These are phyloP conservation scores for Alaudala cheleensis DNA, from an alignment of 2,113 vertebrate genomes.

Conservation along the genomic window DNA sequence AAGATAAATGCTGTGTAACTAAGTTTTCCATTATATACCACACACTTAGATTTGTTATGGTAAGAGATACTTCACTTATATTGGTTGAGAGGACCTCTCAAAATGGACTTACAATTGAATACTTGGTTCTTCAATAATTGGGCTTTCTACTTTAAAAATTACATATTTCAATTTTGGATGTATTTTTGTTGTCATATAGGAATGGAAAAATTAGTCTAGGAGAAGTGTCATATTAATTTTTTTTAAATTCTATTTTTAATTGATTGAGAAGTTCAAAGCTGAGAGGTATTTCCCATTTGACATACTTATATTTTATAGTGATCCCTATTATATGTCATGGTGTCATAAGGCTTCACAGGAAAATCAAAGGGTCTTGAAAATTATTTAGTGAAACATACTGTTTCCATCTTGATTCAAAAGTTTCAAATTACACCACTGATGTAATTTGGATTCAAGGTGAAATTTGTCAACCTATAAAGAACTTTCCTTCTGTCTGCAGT, in stretches of 20 bases:
- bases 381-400: background rate
- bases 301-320: background rate
- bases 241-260: background rate
- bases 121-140: background rate
- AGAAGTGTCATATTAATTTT: background rate
- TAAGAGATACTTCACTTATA: background rate
- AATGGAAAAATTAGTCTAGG: accelerated
- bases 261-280: background rate
- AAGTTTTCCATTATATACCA: background rate
- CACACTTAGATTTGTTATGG: background rate
- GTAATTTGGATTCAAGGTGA: background rate
- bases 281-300: background rate
- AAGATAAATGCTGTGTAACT: background rate
- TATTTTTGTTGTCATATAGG: background rate
- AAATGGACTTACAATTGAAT: background rate
- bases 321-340: background rate
- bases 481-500: background rate
- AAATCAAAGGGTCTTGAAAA: background rate
- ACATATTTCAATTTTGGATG: background rate
- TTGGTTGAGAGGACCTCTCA: background rate
- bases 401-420: background rate
- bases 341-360: background rate
- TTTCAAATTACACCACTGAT: background rate
- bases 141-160: background rate
- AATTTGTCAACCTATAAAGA: background rate